These are phyloP conservation scores for Aphidius ervi DNA, from an alignment of 1,140 invertebrate species.

Conservation along the genomic window DNA sequence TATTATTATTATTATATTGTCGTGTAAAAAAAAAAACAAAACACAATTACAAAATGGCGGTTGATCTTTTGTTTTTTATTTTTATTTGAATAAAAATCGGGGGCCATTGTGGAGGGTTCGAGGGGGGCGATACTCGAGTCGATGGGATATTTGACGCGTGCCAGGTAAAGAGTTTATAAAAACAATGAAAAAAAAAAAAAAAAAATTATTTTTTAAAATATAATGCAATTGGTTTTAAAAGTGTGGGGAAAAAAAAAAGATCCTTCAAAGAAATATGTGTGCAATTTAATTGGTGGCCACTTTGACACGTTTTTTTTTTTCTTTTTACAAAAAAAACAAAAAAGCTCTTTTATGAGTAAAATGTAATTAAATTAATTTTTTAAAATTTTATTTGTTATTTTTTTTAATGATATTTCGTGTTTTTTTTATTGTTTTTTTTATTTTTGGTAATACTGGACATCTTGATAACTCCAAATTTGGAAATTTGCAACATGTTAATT, in stretches of 20 bases:
- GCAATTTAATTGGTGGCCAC: too few relatives aligned
- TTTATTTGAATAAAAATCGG: not conserved
- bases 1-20: too few relatives aligned
- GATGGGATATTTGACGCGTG: slow-evolving; percentile 22
- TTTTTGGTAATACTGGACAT: not conserved
- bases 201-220: not conserved
- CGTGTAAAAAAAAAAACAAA: too few relatives aligned
- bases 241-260: not conserved
- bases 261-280: too few relatives aligned
- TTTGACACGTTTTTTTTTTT: too few relatives aligned
- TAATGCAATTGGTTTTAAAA: not conserved
- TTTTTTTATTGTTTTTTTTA: not conserved
- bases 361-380: not conserved
- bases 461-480: slow-evolving; percentile 24
- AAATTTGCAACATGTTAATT: slow-evolving; percentile 21
- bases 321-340: too few relatives aligned
- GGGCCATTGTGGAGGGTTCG: too few relatives aligned
- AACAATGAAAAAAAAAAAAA: slow-evolving; percentile 8
- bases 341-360: too few relatives aligned
- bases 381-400: not conserved
- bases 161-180: slow-evolving; percentile 15
- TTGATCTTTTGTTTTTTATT: not conserved
- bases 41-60: too few relatives aligned
- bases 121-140: slow-evolving; percentile 8
- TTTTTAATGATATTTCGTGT: not conserved